phyloP scores from a whole-genome alignment of 2,888 invertebrate genomes.

The Conchocele bisecta region DNA sequence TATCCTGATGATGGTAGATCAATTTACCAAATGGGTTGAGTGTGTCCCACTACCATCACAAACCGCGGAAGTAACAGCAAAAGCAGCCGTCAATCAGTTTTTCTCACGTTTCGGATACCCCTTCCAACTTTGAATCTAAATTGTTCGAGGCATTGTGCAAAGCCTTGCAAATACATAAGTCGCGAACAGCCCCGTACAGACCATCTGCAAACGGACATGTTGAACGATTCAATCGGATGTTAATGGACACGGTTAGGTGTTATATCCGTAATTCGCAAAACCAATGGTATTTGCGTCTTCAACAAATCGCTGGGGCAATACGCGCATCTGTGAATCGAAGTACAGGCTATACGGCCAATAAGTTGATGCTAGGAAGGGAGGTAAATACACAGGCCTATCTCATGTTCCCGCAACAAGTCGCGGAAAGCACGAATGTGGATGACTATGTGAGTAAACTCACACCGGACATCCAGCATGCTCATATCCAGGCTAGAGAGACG shows the following conservation, averaged over 20 bases:
- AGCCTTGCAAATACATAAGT: conserved; percentile 11
- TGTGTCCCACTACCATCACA: neutral
- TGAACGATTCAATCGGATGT: conserved; percentile 7
- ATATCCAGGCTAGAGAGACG: conserved; percentile 6
- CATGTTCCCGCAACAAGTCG: neutral
- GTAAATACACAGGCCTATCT: conserved; percentile 6
- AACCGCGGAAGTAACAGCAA: too few species aligned
- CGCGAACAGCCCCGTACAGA: conserved; percentile 12
- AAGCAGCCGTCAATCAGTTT: too few species aligned
- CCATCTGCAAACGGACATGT: conserved; percentile 16
- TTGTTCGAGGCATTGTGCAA: conserved; percentile 7
- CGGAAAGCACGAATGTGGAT: neutral
- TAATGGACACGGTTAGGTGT: conserved; percentile 8
- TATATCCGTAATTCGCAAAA: conserved; percentile 4
- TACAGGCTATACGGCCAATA: conserved; percentile 23
- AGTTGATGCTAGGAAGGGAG: conserved; percentile 13
- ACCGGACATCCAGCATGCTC: neutral
- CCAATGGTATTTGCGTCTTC: conserved; percentile 10
- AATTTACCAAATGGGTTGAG: conserved; percentile 10
- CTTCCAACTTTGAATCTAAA: conserved; percentile 11
- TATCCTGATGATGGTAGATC: conserved; percentile 25
- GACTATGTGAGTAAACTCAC: neutral
- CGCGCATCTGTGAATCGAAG: conserved; percentile 16
- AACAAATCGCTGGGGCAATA: conserved; percentile 18
- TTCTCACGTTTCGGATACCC: too few species aligned